A percentile compares a stretch with the other conserved stretches of the same genome.
Evolutionary conservation across 2,888 invertebrate genomes (phyloP).

Genomic region (Brassicogethes aeneus): DNA sequence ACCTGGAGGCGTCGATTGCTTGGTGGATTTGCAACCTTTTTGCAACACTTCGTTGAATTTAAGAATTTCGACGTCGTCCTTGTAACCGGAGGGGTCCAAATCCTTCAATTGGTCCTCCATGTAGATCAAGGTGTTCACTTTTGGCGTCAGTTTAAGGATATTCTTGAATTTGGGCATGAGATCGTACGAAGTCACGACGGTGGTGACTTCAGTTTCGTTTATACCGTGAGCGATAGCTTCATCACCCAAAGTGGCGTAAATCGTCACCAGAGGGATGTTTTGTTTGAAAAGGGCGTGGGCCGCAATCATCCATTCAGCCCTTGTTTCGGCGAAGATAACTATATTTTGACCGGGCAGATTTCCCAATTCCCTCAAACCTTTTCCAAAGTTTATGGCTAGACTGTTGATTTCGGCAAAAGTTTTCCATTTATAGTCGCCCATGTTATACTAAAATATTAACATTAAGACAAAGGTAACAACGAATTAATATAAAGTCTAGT

Average conservation of each 20-base stretch:
- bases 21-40: constrained; percentile 41
- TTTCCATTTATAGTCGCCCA: constrained; percentile 91
- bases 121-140: constrained; percentile 70
- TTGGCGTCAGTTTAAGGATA: constrained; percentile 62
- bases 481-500: constrained; percentile 5
- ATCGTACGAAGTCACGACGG: constrained; percentile 88
- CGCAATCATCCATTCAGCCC: constrained; percentile 96
- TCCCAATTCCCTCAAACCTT: constrained; percentile 75
- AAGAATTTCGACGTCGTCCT: constrained; percentile 61
- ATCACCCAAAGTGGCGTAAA: constrained; percentile 91
- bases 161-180: constrained; percentile 84
- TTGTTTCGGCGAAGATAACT: constrained; percentile 93
- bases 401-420: constrained; percentile 69
- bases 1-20: constrained; percentile 45
- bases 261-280: constrained; percentile 91
- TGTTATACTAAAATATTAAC: constrained; percentile 65
- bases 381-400: constrained; percentile 70
- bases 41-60: constrained; percentile 65
- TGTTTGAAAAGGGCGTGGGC: constrained; percentile 95
- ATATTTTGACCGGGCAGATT: constrained; percentile 65
- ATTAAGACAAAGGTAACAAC: background rate
- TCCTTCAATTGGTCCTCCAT: constrained; percentile 81
- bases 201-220: constrained; percentile 90
- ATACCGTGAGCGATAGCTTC: constrained; percentile 95
- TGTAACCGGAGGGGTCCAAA: constrained; percentile 61